Percentiles rank a stretch among this genome's conserved stretches.
Evolutionary conservation across 1,140 invertebrate species (phyloP).

Genomic region (Notospermus geniculatus): DNA sequence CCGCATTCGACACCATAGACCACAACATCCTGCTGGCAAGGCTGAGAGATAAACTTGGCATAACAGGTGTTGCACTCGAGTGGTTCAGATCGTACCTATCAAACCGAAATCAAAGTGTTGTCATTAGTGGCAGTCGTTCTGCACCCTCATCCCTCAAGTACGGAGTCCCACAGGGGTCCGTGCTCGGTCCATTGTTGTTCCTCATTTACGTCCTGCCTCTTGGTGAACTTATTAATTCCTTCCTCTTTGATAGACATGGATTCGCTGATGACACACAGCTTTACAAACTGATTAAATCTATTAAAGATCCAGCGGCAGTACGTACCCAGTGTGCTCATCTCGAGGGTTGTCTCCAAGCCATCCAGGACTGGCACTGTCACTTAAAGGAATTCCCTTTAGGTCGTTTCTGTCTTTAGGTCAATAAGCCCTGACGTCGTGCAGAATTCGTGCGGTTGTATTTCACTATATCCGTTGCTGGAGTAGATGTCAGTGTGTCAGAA

Average conservation of each 20-base stretch:
- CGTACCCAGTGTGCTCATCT: too few relatives aligned
- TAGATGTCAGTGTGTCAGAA: too few relatives aligned
- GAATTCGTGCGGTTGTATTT: too few relatives aligned
- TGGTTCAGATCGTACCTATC: slow-evolving; percentile 18
- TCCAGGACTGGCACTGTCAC: too few relatives aligned
- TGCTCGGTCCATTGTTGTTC: slow-evolving; percentile 14
- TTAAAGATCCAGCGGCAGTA: too few relatives aligned
- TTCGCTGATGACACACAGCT: background rate
- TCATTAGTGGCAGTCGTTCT: slow-evolving; percentile 6
- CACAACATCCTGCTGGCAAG: slow-evolving; percentile 12
- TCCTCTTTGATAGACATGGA: background rate
- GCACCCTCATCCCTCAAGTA: background rate
- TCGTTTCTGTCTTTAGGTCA: too few relatives aligned
- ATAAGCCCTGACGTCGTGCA: too few relatives aligned
- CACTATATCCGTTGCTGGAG: too few relatives aligned
- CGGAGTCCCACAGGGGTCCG: slow-evolving; percentile 23
- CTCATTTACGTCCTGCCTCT: slow-evolving; percentile 1
- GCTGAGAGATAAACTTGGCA: slow-evolving; percentile 8
- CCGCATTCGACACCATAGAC: slow-evolving; percentile 18
- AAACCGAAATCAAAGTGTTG: slow-evolving; percentile 8
- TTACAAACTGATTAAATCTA: too few relatives aligned
- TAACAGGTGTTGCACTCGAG: slow-evolving; percentile 11
- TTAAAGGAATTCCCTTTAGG: too few relatives aligned
- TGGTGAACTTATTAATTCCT: background rate
- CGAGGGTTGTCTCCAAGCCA: too few relatives aligned